Conservation (phyloP, 2,113 vertebrate species). For the Myanophis thanlyinensis region DNA sequence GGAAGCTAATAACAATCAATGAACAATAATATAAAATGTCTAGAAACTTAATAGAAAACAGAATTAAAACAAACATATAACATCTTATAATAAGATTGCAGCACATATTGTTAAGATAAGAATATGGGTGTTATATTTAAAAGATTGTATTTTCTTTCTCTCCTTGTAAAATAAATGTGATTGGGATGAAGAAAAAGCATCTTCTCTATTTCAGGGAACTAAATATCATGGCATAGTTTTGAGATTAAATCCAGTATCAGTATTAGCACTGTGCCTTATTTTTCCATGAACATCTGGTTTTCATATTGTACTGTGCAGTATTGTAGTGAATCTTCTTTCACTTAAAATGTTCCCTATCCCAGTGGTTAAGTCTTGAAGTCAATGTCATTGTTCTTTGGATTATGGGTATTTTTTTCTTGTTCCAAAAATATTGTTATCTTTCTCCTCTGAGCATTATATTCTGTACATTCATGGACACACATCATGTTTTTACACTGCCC, state of each 20-base stretch:
- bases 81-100: neutral
- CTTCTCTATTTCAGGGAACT: neutral
- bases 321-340: neutral
- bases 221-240: neutral
- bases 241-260: neutral
- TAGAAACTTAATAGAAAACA: neutral
- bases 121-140: neutral
- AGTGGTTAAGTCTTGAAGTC: neutral
- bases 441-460: conserved; percentile 26
- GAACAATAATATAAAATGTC: neutral
- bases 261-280: neutral
- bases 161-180: neutral
- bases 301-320: neutral
- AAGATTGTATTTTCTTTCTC: neutral
- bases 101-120: neutral
- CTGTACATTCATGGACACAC: neutral
- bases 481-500: neutral
- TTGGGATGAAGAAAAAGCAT: neutral
- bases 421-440: neutral
- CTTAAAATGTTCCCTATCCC: neutral
- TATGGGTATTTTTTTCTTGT: neutral
- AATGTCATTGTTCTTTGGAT: neutral
- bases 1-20: neutral
- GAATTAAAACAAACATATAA: neutral
- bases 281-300: neutral